Conservation (phyloP, 53 echinoderm and acorn worm genomes). For the Astropecten irregularis region DNA sequence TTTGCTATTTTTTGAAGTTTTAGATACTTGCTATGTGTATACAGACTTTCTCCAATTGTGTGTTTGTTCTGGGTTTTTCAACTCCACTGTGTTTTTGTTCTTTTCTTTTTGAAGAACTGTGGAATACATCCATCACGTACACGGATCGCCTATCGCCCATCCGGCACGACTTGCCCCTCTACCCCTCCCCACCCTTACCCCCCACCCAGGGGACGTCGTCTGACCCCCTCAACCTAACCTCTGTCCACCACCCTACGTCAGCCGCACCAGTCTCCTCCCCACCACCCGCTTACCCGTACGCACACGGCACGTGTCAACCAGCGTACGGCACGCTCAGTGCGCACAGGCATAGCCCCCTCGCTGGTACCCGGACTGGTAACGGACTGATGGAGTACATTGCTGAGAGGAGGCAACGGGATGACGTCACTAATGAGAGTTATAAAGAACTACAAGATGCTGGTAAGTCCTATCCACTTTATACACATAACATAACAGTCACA, state of each 20-base stretch:
- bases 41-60: too few relatives aligned
- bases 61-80: neutral
- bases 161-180: neutral
- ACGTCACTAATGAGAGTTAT: neutral
- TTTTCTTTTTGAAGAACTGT: neutral
- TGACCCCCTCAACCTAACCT: neutral
- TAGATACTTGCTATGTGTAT: too few relatives aligned
- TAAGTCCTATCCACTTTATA: neutral
- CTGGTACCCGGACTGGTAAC: neutral
- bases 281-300: slow-evolving; percentile 24
- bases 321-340: neutral
- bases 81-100: too few relatives aligned
- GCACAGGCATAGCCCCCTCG: neutral
- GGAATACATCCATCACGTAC: slow-evolving; percentile 22
- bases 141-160: slow-evolving; percentile 8
- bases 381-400: slow-evolving; percentile 20
- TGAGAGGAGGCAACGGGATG: neutral
- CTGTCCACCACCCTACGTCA: neutral
- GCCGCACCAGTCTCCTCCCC: slow-evolving; percentile 4
- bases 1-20: too few relatives aligned
- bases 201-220: neutral
- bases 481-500: too few relatives aligned
- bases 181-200: slow-evolving; percentile 11
- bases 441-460: slow-evolving; percentile 32
- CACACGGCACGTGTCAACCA: neutral